Evolutionary conservation across 2,113 vertebrate genomes (phyloP).

Genomic region (Lampris incognitus): DNA sequence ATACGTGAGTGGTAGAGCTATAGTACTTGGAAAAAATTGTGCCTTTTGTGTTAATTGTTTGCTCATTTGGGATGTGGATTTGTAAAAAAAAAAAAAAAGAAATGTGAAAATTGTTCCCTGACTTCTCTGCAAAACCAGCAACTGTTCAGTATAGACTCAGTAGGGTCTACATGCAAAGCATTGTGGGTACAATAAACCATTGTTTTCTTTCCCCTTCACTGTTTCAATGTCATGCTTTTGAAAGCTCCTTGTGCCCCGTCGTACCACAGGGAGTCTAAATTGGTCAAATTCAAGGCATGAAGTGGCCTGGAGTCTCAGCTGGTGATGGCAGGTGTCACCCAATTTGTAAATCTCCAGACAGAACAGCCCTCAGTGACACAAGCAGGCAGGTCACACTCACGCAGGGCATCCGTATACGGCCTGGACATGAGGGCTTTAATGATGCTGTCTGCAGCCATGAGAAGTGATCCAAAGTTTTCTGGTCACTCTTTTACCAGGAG

Average conservation of each 20-base stretch:
- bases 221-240: conserved; percentile 18
- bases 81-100: conserved; percentile 13
- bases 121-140: background rate
- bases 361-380: conserved; percentile 60
- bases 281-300: conserved; percentile 8
- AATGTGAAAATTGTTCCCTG: background rate
- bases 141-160: background rate
- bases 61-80: conserved; percentile 5
- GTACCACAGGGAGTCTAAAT: conserved; percentile 9
- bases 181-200: conserved; percentile 19
- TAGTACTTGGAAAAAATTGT: conserved; percentile 50
- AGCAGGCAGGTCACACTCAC: conserved; percentile 34
- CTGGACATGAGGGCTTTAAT: too few relatives aligned
- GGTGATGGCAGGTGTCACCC: conserved; percentile 55
- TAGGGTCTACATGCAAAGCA: background rate
- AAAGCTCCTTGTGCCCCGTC: conserved; percentile 1
- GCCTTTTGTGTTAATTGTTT: conserved; percentile 41
- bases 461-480: too few relatives aligned
- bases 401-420: too few relatives aligned
- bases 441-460: too few relatives aligned
- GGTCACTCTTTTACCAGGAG: too few relatives aligned
- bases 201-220: background rate
- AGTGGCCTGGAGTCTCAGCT: conserved; percentile 54
- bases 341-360: conserved; percentile 12
- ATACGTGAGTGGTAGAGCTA: background rate